Conservation (phyloP, 2,888 invertebrate species). For the Adineta ricciae region DNA sequence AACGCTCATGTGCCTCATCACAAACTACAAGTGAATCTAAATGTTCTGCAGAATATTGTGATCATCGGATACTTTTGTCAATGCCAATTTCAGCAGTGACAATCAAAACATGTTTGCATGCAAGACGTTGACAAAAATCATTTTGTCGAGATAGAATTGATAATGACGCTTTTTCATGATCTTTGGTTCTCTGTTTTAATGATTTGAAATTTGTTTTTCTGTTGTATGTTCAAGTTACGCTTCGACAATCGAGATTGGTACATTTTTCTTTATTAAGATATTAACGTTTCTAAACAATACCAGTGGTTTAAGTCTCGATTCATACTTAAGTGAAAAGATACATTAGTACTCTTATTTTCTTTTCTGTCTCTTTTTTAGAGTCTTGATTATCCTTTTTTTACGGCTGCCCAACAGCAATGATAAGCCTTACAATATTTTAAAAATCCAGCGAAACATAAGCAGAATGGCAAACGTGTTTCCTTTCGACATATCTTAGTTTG, state of each 20-base stretch:
- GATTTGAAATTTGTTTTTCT: neutral
- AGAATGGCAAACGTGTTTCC: too few species aligned
- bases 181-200: neutral
- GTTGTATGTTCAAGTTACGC: neutral
- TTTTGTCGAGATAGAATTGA: neutral
- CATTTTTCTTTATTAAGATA: neutral
- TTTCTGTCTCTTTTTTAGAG: too few species aligned
- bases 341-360: too few species aligned
- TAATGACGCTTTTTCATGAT: neutral
- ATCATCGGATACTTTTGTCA: conserved; percentile 35
- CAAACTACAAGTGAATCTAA: conserved; percentile 75
- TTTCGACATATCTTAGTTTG: too few species aligned
- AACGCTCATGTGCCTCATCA: conserved; percentile 80
- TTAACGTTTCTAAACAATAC: too few species aligned
- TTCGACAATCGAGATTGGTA: neutral
- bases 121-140: conserved; percentile 45
- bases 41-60: conserved; percentile 76
- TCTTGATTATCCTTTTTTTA: too few species aligned
- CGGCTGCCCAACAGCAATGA: too few species aligned
- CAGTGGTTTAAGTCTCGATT: too few species aligned
- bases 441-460: too few species aligned
- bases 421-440: too few species aligned
- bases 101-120: conserved; percentile 77
- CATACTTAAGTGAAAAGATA: too few species aligned
- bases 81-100: conserved; percentile 66